These are phyloP conservation scores for Podargus strigoides DNA, from an alignment of 2,797 vertebrate genomes.

Conservation along the genomic window DNA sequence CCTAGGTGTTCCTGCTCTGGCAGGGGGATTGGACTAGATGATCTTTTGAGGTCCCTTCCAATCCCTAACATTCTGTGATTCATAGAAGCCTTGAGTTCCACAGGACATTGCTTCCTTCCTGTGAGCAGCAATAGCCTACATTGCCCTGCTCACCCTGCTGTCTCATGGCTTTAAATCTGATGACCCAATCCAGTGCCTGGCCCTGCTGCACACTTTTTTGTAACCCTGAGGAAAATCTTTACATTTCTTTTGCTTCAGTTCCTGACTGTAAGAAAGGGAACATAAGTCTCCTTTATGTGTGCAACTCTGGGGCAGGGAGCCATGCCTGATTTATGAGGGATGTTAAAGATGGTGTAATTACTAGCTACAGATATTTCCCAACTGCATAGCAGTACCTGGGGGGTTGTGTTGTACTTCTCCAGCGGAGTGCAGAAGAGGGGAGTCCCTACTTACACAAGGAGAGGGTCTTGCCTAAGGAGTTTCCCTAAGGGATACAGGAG, in stretches of 20 bases:
- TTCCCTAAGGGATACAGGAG: not conserved
- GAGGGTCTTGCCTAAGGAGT: not conserved
- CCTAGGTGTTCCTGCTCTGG: too few relatives aligned
- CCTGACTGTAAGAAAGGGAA: not conserved
- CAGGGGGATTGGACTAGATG: too few relatives aligned
- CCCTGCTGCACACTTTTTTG: not conserved
- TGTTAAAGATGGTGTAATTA: not conserved
- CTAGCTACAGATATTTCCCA: not conserved
- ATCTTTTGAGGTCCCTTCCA: too few relatives aligned
- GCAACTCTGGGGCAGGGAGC: not conserved
- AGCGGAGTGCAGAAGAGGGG: not conserved
- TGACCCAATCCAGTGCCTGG: not conserved
- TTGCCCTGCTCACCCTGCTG: not conserved
- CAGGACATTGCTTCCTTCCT: not conserved
- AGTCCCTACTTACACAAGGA: not conserved
- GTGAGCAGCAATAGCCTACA: rapidly evolving
- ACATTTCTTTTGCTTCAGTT: not conserved
- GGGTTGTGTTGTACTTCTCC: not conserved
- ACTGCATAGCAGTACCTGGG: not conserved
- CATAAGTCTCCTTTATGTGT: not conserved
- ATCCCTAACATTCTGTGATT: too few relatives aligned
- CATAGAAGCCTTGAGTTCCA: not conserved
- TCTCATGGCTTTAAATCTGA: not conserved
- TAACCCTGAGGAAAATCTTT: not conserved
- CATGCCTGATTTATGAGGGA: not conserved